Conservation (phyloP, 2,113 vertebrate genomes). For the Callospermophilus lateralis region DNA sequence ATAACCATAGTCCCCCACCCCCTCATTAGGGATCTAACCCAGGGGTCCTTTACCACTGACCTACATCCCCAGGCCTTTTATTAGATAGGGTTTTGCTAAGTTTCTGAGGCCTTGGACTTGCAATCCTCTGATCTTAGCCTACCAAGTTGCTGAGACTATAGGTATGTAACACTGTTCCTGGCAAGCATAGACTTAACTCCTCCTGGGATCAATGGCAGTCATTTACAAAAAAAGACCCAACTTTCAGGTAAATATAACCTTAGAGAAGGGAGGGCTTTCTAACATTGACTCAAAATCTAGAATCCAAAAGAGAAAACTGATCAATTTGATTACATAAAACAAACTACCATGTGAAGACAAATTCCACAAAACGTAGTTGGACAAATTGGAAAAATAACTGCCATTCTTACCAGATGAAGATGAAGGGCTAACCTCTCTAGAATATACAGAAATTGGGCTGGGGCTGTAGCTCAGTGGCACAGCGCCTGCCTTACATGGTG, state of each 20-base stretch:
- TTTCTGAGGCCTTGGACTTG: too few relatives aligned
- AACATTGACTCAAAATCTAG: conserved; percentile 31
- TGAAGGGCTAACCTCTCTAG: neutral
- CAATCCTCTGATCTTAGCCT: too few relatives aligned
- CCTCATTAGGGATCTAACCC: too few relatives aligned
- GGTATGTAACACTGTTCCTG: too few relatives aligned
- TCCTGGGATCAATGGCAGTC: neutral
- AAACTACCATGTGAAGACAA: neutral
- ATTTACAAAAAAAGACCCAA: neutral
- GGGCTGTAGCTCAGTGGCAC: too few relatives aligned
- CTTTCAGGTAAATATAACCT: neutral
- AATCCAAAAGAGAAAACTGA: neutral
- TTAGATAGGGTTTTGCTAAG: too few relatives aligned
- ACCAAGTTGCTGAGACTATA: neutral
- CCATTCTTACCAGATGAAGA: neutral
- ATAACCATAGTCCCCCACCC: neutral
- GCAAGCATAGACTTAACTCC: neutral
- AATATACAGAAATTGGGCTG: neutral
- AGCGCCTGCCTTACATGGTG: too few relatives aligned
- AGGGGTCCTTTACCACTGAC: too few relatives aligned
- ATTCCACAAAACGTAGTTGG: neutral
- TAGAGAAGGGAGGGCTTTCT: neutral
- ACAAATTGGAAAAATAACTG: neutral
- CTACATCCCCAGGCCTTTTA: too few relatives aligned
- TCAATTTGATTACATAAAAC: neutral